Conservation (phyloP, 2,888 invertebrate species). For the Apodemia duryi region DNA sequence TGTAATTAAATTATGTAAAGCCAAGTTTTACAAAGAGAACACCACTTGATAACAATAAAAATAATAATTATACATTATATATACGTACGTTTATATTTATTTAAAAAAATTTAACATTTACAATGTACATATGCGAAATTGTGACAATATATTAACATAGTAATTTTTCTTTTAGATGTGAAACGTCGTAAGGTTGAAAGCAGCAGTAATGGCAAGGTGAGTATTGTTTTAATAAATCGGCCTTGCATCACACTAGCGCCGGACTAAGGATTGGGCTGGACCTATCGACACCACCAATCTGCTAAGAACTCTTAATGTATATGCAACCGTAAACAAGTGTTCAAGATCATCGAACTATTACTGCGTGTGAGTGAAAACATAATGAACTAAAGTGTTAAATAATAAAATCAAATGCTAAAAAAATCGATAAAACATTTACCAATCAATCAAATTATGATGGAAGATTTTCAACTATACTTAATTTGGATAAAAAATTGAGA, state of each 20-base stretch:
- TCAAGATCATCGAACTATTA: background rate
- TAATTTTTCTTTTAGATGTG: conserved; percentile 77
- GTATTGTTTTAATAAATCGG: conserved; percentile 79
- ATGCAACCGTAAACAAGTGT: background rate
- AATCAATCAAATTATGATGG: background rate
- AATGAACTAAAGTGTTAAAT: conserved; percentile 15
- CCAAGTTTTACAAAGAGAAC: no score
- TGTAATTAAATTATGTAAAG: no score
- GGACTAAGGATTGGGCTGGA: conserved; percentile 82
- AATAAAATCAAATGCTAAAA: background rate
- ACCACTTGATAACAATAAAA: no score
- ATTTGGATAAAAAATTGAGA: background rate
- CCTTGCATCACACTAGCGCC: conserved; percentile 63
- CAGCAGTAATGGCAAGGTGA: conserved; percentile 88
- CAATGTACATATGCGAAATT: no score
- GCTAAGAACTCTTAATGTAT: conserved; percentile 15
- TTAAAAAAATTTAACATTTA: no score
- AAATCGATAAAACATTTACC: background rate
- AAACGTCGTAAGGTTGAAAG: conserved; percentile 92
- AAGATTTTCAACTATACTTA: background rate
- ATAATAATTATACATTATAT: no score
- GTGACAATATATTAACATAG: no score
- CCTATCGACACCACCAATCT: conserved; percentile 36
- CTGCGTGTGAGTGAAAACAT: conserved; percentile 1
- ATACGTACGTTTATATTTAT: no score